Evolutionary conservation across 2,888 invertebrate species (phyloP).

Genomic region (Volucella inanis): DNA sequence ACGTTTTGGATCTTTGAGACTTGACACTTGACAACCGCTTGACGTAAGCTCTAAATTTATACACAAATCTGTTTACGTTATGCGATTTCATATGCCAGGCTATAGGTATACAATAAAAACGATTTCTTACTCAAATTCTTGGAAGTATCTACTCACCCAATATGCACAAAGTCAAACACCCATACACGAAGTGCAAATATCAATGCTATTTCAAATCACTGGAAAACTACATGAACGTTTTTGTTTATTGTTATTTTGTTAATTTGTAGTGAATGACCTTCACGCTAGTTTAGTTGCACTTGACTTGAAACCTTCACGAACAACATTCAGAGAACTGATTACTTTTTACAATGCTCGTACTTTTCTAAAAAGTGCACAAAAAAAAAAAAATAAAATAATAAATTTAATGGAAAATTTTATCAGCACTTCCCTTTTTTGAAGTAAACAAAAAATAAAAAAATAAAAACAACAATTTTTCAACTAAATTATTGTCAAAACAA

Average conservation of each 20-base stretch:
- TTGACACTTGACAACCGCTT: background rate
- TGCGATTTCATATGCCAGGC: too few species aligned
- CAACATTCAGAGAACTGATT: too few species aligned
- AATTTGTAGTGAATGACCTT: background rate
- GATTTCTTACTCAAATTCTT: background rate
- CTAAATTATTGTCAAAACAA: too few species aligned
- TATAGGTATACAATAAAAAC: background rate
- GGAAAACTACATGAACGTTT: background rate
- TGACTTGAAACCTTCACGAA: too few species aligned
- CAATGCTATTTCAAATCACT: slow-evolving; percentile 13
- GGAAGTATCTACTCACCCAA: slow-evolving; percentile 41
- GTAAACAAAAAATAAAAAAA: too few species aligned
- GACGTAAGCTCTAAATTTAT: slow-evolving; percentile 42
- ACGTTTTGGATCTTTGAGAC: background rate
- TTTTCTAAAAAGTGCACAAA: too few species aligned
- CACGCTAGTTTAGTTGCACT: slow-evolving; percentile 2
- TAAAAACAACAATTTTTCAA: too few species aligned
- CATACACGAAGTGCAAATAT: slow-evolving; percentile 6
- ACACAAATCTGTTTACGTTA: background rate
- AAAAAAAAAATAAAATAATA: too few species aligned
- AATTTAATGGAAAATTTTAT: too few species aligned
- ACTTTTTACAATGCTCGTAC: too few species aligned
- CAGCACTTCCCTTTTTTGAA: too few species aligned
- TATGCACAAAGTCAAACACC: background rate
- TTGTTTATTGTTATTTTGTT: slow-evolving; percentile 2